These are phyloP conservation scores for Acomys russatus DNA, from an alignment of 2,797 vertebrate species.

Conservation along the genomic window DNA sequence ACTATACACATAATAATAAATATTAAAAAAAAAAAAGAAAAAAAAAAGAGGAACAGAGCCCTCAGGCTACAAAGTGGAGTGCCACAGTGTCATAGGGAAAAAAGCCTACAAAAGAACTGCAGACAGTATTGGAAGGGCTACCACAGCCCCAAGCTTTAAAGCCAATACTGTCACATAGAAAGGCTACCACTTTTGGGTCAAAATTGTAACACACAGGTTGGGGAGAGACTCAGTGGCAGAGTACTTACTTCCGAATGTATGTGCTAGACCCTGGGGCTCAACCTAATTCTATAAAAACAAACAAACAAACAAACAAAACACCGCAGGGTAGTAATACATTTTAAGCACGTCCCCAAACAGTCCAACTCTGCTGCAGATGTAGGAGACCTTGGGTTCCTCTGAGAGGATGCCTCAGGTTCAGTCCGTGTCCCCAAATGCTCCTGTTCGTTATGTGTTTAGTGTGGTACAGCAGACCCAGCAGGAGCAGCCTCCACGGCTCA, in stretches of 20 bases:
- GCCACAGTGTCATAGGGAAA: not conserved
- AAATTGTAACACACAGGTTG: not conserved
- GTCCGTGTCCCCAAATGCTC: not conserved
- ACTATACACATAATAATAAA: no score
- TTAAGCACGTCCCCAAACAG: not conserved
- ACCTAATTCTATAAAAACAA: not conserved
- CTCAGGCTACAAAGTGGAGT: not conserved
- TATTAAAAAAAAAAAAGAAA: no score
- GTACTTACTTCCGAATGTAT: not conserved
- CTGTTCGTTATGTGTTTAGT: fast-evolving
- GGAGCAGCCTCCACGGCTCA: not conserved
- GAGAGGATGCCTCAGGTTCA: not conserved
- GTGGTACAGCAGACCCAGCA: not conserved
- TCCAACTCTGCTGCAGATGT: no score
- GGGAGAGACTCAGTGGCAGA: not conserved
- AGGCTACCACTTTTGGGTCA: not conserved
- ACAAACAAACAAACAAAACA: not conserved
- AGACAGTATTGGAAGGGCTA: not conserved
- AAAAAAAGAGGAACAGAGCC: no score
- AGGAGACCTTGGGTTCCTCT: not conserved
- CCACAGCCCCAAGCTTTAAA: not conserved
- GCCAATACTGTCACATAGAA: not conserved
- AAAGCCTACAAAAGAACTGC: not conserved
- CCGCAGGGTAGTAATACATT: not conserved
- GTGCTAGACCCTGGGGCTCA: not conserved